Conservation (phyloP, 2,113 vertebrate species). For the Seriola rivoliana region DNA sequence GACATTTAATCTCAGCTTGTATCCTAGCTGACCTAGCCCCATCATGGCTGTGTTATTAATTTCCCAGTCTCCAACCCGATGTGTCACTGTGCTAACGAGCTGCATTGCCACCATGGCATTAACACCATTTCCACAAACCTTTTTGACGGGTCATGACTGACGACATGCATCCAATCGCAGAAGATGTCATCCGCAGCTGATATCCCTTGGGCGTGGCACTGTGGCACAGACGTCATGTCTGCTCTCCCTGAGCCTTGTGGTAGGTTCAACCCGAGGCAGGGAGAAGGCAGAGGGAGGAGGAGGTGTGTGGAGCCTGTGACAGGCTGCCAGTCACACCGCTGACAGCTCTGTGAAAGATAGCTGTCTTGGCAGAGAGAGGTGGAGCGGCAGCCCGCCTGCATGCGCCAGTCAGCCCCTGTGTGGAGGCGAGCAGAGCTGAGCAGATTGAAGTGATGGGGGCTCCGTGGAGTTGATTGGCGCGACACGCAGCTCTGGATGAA, state of each 20-base stretch:
- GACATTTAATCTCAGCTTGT: slow-evolving; percentile 20
- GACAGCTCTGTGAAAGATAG: slow-evolving; percentile 90
- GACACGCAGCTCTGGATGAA: slow-evolving; percentile 91
- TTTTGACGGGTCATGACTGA: slow-evolving; percentile 81
- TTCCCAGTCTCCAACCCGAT: slow-evolving; percentile 5
- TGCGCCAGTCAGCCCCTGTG: slow-evolving; percentile 84
- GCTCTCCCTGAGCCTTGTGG: slow-evolving; percentile 80
- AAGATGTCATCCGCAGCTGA: slow-evolving; percentile 82
- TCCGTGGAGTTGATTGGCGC: slow-evolving; percentile 88
- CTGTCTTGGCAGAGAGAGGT: slow-evolving; percentile 83
- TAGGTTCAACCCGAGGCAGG: slow-evolving; percentile 78
- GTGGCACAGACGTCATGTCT: slow-evolving; percentile 81
- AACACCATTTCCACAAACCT: slow-evolving; percentile 65
- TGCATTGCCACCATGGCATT: slow-evolving; percentile 44
- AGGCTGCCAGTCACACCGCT: slow-evolving; percentile 85
- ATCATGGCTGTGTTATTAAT: neutral
- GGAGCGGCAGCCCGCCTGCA: slow-evolving; percentile 76
- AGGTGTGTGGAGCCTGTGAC: slow-evolving; percentile 85
- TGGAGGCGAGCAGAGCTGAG: slow-evolving; percentile 79
- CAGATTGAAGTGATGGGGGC: slow-evolving; percentile 88
- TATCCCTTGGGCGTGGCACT: slow-evolving; percentile 81
- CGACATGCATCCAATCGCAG: slow-evolving; percentile 79
- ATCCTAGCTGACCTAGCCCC: slow-evolving; percentile 5
- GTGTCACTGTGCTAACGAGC: slow-evolving; percentile 51
- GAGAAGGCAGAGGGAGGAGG: slow-evolving; percentile 82